Evolutionary conservation across 1,140 invertebrate genomes (phyloP).

Genomic region (Eufriesea mexicana): DNA sequence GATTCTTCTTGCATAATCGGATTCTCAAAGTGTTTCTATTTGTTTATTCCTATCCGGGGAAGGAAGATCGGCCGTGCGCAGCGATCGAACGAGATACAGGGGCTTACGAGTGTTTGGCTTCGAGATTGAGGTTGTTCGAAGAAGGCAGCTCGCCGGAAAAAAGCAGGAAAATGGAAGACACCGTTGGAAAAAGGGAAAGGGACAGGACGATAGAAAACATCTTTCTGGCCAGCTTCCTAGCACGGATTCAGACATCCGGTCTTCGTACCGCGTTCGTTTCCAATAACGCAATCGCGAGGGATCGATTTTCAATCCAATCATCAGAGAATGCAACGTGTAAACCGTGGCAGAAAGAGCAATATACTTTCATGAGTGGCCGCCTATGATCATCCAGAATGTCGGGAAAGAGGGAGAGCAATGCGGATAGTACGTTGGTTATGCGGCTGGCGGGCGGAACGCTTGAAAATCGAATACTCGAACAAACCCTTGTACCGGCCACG

Average conservation of each 20-base stretch:
- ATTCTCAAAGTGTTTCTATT: conserved; percentile 36
- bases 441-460: conserved; percentile 48
- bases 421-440: conserved; percentile 59
- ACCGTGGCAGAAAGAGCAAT: conserved; percentile 76
- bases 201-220: conserved; percentile 42
- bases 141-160: neutral
- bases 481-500: conserved; percentile 54
- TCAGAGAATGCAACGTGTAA: conserved; percentile 79
- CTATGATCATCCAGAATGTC: conserved; percentile 41
- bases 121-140: conserved; percentile 54
- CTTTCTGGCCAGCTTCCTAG: conserved; percentile 43
- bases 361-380: conserved; percentile 78
- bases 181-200: neutral
- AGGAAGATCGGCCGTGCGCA: neutral
- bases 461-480: conserved; percentile 70
- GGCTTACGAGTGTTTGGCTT: conserved; percentile 64
- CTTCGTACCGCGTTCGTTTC: conserved; percentile 58
- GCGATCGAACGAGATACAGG: conserved; percentile 12
- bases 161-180: conserved; percentile 13
- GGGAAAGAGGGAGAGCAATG: conserved; percentile 36
- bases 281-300: conserved; percentile 74
- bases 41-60: conserved; percentile 26
- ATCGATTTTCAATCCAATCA: conserved; percentile 81
- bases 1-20: conserved; percentile 25
- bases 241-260: neutral